Base-by-base conservation (phyloP, 1,140 invertebrate species). In the Pemphigus obesinymphae region DNA sequence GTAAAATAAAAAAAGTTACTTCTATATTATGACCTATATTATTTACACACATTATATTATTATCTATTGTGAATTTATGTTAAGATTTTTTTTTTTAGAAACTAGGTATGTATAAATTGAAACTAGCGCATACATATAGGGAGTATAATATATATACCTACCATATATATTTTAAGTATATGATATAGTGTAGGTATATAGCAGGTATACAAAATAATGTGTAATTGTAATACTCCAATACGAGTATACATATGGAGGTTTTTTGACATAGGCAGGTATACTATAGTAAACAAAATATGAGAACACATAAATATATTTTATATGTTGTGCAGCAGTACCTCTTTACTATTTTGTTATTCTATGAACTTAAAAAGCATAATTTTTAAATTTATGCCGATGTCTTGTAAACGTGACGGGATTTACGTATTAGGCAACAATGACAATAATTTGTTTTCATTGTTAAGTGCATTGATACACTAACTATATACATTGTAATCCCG, bases 391-490 rank as follows among this genome's bases (percentile, higher is more conserved):
- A 73, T 50, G 70, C 45, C 55, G 53, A 80, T 63, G 76, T 80
- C n/a, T n/a, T 80, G 53, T 61, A 61, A 80, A 80, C 76, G 76
- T 80, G 76, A 80, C 55, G 37, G 23, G 55, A 40, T 80, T 80
- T 80, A 43, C 40, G 17, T n/a, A 80, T 80, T 63, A 63, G 34
- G 26, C 76, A 58, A 80, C 76, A 63, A 80, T 29, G 55, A 80
- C 55, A 63, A 61, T 80, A 80, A 80, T 61, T 80, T 80, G 76
- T 80, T 61, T 63, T 80, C 76, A 80, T 80, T 80, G 76, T 80
- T 58, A 43, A 15, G n/a, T n/a, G 45, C 37, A 58, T 80, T 80
- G 76, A 80, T 80, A 43, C 37, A 80, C 37, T 80, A 61, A 61
- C 50, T 80, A 61, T 40, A 26, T 61, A 45, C 55, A 63, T 80